Evolutionary conservation across 2,888 invertebrate species (phyloP).

Genomic region (Melangyna quadrimaculata): DNA sequence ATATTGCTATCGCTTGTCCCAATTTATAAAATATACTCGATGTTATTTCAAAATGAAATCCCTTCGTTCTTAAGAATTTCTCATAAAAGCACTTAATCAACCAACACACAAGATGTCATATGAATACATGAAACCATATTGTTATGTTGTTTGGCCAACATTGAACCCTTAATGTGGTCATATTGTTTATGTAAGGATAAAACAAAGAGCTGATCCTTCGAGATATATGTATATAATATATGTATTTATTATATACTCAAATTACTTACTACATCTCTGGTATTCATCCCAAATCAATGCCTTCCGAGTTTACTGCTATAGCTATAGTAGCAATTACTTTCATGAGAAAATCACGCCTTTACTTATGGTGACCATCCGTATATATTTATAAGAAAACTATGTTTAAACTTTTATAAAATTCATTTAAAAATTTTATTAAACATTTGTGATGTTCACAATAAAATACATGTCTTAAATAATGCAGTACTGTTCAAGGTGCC

Average conservation of each 20-base stretch:
- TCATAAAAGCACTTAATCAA: slow-evolving; percentile 69
- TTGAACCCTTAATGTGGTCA: not conserved
- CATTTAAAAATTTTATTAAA: no score
- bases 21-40: slow-evolving; percentile 30
- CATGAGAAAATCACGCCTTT: slow-evolving; percentile 43
- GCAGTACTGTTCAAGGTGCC: no score
- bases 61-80: slow-evolving; percentile 58
- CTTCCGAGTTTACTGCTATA: slow-evolving; percentile 9
- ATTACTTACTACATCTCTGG: slow-evolving; percentile 28
- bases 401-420: no score
- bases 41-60: slow-evolving; percentile 33
- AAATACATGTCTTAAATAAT: no score
- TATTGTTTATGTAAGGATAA: slow-evolving; percentile 51
- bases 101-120: slow-evolving; percentile 51
- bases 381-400: not conserved
- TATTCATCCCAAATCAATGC: slow-evolving; percentile 26
- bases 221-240: no score
- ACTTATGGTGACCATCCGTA: not conserved
- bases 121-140: slow-evolving; percentile 67
- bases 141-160: slow-evolving; percentile 64
- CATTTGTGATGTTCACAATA: no score
- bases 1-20: slow-evolving; percentile 47
- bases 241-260: slow-evolving; percentile 41
- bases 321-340: slow-evolving; percentile 63
- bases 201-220: slow-evolving; percentile 57